Evolutionary conservation across 1,140 invertebrate genomes (phyloP).

Genomic region (Drosophila insularis): DNA sequence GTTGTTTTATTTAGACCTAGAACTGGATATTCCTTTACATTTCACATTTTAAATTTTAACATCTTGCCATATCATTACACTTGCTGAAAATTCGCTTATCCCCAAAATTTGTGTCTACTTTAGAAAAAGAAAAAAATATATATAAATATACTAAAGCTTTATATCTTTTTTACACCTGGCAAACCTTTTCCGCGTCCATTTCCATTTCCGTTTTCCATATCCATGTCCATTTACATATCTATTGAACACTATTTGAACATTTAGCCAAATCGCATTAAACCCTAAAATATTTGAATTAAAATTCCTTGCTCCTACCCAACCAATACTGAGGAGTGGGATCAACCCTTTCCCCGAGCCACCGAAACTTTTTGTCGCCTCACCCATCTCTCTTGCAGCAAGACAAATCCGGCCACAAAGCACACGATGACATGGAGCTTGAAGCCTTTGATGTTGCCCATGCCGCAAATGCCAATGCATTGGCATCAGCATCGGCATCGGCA

Average conservation of each 20-base stretch:
- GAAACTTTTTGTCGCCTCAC: constrained; percentile 17
- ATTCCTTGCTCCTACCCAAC: constrained; percentile 10
- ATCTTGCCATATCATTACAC: constrained; percentile 59
- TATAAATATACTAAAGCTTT: constrained; percentile 41
- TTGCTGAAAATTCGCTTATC: not conserved
- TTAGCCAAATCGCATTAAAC: constrained; percentile 78
- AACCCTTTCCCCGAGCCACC: constrained; percentile 13
- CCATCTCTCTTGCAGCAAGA: constrained; percentile 10
- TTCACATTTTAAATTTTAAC: constrained; percentile 25
- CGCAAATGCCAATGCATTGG: constrained; percentile 58
- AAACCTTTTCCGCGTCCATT: not conserved
- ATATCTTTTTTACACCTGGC: constrained; percentile 41
- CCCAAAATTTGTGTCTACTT: not conserved
- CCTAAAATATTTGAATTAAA: constrained; percentile 77
- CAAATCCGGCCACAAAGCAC: constrained; percentile 73
- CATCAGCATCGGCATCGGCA: constrained; percentile 28
- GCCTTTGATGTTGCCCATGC: constrained; percentile 62
- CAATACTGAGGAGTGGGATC: not conserved
- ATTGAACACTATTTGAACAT: constrained; percentile 58
- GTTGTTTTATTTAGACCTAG: not conserved
- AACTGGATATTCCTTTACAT: constrained; percentile 22
- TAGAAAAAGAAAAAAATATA: not conserved
- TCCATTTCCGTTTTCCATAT: not conserved
- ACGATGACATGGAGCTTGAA: constrained; percentile 58
- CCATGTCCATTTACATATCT: constrained; percentile 45